These are phyloP conservation scores for Ataeniobius toweri DNA, from an alignment of 2,797 vertebrate species.

Conservation along the genomic window DNA sequence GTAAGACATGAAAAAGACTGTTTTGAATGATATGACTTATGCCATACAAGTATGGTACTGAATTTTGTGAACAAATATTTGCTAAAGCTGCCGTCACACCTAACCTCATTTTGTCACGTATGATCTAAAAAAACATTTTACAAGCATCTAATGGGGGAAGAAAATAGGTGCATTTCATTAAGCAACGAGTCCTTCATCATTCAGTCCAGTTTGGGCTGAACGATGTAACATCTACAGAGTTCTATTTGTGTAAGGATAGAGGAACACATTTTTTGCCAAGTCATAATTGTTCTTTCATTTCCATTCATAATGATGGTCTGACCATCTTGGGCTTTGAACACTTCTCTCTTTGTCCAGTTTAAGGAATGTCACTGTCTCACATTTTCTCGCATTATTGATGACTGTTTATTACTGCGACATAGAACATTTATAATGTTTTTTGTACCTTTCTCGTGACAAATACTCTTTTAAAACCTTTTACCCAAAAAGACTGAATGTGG, in stretches of 20 bases:
- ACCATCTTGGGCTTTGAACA: neutral
- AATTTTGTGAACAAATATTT: neutral
- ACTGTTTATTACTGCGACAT: neutral
- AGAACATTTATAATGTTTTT: neutral
- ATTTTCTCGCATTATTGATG: no score
- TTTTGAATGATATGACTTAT: conserved; percentile 9
- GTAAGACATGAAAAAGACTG: conserved; percentile 15
- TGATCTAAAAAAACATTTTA: neutral
- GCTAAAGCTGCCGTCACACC: neutral
- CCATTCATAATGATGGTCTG: neutral
- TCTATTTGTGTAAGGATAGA: neutral
- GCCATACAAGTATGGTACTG: neutral
- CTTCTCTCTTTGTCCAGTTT: neutral
- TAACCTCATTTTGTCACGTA: neutral
- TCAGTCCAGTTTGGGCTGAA: neutral
- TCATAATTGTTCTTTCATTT: neutral
- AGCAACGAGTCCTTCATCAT: neutral
- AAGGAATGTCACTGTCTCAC: neutral
- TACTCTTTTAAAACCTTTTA: neutral
- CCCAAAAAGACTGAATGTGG: neutral
- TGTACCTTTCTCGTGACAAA: neutral
- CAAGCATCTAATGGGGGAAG: neutral
- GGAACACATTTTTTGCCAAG: neutral
- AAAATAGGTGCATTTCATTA: neutral
- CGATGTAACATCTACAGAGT: neutral